Conservation (phyloP, 2,888 invertebrate genomes). For the Pseudococcus viburni region DNA sequence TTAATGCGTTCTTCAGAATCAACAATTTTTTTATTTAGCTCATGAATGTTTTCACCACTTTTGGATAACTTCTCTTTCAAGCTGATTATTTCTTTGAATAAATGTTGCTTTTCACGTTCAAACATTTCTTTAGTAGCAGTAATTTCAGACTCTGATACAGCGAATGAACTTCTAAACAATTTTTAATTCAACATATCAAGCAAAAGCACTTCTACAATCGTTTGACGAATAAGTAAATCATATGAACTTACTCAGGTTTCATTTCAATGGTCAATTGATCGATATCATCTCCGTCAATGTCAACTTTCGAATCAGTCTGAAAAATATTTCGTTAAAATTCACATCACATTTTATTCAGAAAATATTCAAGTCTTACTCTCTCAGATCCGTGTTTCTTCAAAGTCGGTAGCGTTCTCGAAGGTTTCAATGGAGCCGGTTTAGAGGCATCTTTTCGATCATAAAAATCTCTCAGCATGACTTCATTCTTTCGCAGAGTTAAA, state of each 20-base stretch:
- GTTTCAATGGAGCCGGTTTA: neutral
- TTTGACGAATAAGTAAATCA: neutral
- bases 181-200: neutral
- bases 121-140: constrained; percentile 60
- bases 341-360: neutral
- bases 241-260: neutral
- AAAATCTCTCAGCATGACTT: constrained; percentile 58
- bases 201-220: neutral
- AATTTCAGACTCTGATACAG: constrained; percentile 55
- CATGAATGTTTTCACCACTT: neutral
- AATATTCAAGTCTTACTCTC: constrained; percentile 13
- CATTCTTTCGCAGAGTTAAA: constrained; percentile 43
- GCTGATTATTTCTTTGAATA: constrained; percentile 60
- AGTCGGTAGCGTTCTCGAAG: constrained; percentile 27
- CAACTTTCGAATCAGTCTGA: neutral
- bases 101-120: constrained; percentile 63
- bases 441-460: constrained; percentile 42
- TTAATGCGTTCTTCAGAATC: constrained; percentile 51
- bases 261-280: neutral
- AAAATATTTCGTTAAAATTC: neutral
- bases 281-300: neutral
- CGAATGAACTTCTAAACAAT: constrained; percentile 12
- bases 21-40: constrained; percentile 37
- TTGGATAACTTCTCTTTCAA: constrained; percentile 58
- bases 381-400: constrained; percentile 39